These are phyloP conservation scores for Carapus acus DNA, from an alignment of 2,797 vertebrate genomes.

Conservation along the genomic window DNA sequence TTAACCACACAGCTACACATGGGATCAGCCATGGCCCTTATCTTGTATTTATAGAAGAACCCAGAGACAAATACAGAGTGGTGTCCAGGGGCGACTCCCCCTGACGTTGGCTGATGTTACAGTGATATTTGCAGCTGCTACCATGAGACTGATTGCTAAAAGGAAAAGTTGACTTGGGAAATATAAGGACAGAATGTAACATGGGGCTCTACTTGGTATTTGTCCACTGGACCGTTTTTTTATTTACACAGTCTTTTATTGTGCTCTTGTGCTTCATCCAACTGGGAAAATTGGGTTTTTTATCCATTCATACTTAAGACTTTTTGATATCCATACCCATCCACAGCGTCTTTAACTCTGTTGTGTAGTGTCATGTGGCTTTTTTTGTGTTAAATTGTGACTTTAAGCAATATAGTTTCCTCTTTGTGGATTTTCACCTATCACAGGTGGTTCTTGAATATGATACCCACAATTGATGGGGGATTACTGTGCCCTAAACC, in stretches of 20 bases:
- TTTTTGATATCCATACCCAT: too few species aligned
- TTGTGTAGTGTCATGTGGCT: too few species aligned
- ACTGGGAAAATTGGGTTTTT: constrained; percentile 1
- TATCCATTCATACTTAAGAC: too few species aligned
- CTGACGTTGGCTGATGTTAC: constrained; percentile 45
- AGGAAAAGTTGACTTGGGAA: constrained; percentile 29
- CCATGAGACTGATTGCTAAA: background rate
- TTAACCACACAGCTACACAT: constrained; percentile 62
- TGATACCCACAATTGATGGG: too few species aligned
- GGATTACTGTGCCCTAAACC: too few species aligned
- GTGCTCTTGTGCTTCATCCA: background rate
- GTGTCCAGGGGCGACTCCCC: constrained; percentile 51
- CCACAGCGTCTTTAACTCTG: too few species aligned
- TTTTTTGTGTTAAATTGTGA: too few species aligned
- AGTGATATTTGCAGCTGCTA: constrained; percentile 42
- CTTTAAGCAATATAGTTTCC: too few species aligned
- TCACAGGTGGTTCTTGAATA: too few species aligned
- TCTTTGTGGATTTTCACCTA: too few species aligned
- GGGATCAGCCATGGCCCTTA: constrained; percentile 56
- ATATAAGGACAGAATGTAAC: constrained; percentile 4
- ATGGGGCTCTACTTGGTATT: background rate
- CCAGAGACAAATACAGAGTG: constrained; percentile 46
- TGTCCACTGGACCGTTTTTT: constrained; percentile 4
- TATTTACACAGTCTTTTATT: background rate
- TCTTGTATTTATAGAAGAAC: constrained; percentile 62